These are phyloP conservation scores for Gopherus evgoodei DNA, from an alignment of 2,113 vertebrate genomes.

Conservation along the genomic window DNA sequence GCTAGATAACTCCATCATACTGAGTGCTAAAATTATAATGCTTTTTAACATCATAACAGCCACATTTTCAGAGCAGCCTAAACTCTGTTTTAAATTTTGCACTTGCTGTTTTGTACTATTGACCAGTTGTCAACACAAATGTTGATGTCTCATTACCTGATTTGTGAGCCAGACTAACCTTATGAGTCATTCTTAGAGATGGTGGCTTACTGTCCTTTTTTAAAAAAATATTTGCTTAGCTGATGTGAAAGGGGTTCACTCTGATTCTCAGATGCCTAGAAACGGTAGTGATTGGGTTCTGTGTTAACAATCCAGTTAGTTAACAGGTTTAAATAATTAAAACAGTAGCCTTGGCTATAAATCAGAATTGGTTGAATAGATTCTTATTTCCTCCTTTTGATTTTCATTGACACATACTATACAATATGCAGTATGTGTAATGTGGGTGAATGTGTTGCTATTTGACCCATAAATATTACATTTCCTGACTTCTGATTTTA, in stretches of 20 bases:
- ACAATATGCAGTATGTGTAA: neutral
- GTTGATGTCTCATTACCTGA: neutral
- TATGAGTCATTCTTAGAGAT: fast-evolving
- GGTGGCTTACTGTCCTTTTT: fast-evolving
- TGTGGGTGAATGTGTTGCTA: neutral
- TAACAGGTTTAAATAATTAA: neutral
- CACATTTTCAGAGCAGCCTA: neutral
- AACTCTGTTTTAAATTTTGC: neutral
- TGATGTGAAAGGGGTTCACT: no score
- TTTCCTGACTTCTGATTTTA: neutral
- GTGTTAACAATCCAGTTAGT: neutral
- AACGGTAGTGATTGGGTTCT: neutral
- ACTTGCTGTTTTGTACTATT: neutral
- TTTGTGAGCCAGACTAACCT: neutral
- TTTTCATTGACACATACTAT: neutral
- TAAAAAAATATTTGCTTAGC: neutral
- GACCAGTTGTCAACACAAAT: neutral
- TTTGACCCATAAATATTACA: neutral
- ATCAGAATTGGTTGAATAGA: neutral
- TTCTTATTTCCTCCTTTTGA: neutral
- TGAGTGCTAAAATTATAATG: neutral
- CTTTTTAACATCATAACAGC: neutral
- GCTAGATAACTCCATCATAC: neutral
- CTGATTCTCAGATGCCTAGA: neutral
- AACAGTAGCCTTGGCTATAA: neutral